Evolutionary conservation across 1,140 invertebrate species (phyloP), one percentile per base, ranked within the genome.

Genomic region (Drosophila guanche): DNA sequence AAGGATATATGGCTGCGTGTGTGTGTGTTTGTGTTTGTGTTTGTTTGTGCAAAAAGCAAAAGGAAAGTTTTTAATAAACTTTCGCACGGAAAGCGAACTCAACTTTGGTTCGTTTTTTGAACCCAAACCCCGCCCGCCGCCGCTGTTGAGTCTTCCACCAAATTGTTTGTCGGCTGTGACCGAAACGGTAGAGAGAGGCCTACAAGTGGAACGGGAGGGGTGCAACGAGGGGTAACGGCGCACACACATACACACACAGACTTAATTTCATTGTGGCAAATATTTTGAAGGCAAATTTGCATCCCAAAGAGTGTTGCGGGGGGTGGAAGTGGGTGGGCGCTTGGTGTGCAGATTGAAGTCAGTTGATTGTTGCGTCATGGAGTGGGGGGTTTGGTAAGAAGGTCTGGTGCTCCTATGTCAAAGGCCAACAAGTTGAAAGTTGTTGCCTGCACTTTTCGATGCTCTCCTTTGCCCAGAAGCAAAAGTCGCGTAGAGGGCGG

Each of bases 221-320:
- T n/a, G 42, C 48, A 2, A 8, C 27, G 45, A 53, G 20, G 52
- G 58, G 27, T 40, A 53, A n/a, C 42, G 10, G 16, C 54, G 53
- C 50, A 40, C 63, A 40, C 20, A n/a, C 29, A 40, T n/a, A 33
- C 33, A 37, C 46, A 57, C 20, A 59, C 67, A 77, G 65, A 60
- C 71, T 80, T 81, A 77, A 85, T 81, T 85, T 88, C 81, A 85
- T 85, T 85, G 81, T 86, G 81, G 81, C 81, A 85, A 85, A 85
- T 85, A 85, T 85, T 85, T 85, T 80, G 81, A 86, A 81, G 77
- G 83, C 68, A 56, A 72, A 42, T 53, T 54, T 53, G 20, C 46
- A 20, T n/a, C 27, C 27, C 8, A 12, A 37, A 37, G 33, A 12
- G 33, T 12, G 10, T 10, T 4, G 4, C 22, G 23, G 14, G 33